Evolutionary conservation across 2,888 invertebrate species (phyloP).

Genomic region (Brachyptera putata): DNA sequence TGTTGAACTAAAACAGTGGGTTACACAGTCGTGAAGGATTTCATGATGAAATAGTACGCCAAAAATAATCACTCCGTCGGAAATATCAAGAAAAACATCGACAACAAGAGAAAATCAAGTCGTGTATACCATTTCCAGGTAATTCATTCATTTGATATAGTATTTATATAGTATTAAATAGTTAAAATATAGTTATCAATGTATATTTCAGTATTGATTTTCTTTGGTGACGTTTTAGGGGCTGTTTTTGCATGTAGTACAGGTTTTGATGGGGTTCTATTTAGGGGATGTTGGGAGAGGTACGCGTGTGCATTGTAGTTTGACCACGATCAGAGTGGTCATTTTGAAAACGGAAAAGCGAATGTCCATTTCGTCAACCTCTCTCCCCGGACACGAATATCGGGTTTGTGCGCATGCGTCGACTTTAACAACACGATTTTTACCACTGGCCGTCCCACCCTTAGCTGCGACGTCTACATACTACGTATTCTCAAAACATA

Average conservation of each 20-base stretch:
- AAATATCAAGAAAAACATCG: not conserved
- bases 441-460: constrained; percentile 10
- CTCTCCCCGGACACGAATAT: not conserved
- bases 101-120: not conserved
- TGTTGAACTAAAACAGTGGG: not conserved
- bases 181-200: not conserved
- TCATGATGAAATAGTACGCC: not conserved
- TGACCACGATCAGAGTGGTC: constrained; percentile 11
- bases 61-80: not conserved
- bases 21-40: not conserved
- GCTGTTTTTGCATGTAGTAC: not conserved
- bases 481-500: not conserved
- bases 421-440: constrained; percentile 13
- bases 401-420: constrained; percentile 9
- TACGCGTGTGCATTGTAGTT: not conserved
- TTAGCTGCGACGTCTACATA: not conserved
- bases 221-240: not conserved
- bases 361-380: constrained; percentile 10
- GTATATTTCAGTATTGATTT: not conserved
- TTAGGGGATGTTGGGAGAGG: too few relatives aligned
- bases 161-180: not conserved
- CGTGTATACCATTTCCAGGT: not conserved
- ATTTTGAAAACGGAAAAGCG: not conserved
- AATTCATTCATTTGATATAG: too few relatives aligned
- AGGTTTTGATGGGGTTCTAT: too few relatives aligned